Conservation (phyloP, 2,888 invertebrate genomes). For the Hirudinaria manillensis region DNA sequence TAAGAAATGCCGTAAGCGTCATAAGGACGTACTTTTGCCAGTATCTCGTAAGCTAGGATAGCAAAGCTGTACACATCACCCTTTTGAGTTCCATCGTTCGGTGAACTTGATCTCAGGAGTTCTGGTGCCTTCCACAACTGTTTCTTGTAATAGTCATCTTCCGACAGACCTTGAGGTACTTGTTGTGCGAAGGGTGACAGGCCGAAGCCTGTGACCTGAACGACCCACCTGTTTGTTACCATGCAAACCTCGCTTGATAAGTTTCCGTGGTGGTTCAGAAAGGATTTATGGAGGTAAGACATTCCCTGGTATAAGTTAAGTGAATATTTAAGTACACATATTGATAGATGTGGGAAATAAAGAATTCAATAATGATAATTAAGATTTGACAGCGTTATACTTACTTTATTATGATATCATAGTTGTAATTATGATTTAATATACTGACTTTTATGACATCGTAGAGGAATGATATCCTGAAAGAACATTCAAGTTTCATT, state of each 20-base stretch:
- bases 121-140: constrained; percentile 28
- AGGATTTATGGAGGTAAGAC: constrained; percentile 26
- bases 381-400: too few species aligned
- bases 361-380: too few species aligned
- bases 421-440: too few species aligned
- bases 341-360: neutral
- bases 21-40: constrained; percentile 1
- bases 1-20: neutral
- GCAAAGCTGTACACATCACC: constrained; percentile 28
- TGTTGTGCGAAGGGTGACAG: neutral
- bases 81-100: constrained; percentile 13
- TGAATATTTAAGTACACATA: neutral
- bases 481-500: constrained; percentile 10
- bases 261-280: constrained; percentile 16
- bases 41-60: constrained; percentile 16
- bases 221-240: constrained; percentile 17
- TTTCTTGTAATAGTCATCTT: constrained; percentile 2
- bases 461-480: constrained; percentile 15
- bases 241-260: constrained; percentile 1
- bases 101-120: neutral
- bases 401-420: too few species aligned
- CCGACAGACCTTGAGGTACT: neutral
- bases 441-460: constrained; percentile 13
- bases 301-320: constrained; percentile 5
- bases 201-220: neutral